Evolutionary conservation across 2,797 vertebrate species (phyloP).

Genomic region (Acanthornis magna): DNA sequence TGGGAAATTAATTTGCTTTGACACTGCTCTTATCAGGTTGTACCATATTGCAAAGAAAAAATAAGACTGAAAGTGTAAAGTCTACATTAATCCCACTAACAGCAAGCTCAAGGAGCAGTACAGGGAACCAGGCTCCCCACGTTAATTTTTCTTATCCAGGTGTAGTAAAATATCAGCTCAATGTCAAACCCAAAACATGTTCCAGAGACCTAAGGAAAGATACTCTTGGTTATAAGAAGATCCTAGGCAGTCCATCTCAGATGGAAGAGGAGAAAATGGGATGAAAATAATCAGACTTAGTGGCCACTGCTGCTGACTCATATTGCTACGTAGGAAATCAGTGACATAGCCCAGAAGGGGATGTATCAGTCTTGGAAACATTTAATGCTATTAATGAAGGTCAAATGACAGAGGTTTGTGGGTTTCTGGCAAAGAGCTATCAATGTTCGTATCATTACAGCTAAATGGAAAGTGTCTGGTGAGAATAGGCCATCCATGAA

Average conservation of each 20-base stretch:
- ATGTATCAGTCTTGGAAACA: not conserved
- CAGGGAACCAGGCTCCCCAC: not conserved
- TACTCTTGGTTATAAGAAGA: not conserved
- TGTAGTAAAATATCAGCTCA: slow-evolving; percentile 6
- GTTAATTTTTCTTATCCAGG: slow-evolving; percentile 30
- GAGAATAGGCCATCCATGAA: not conserved
- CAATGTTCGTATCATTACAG: not conserved
- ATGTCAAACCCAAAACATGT: not conserved
- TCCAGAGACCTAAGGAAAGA: slow-evolving; percentile 16
- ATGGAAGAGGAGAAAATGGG: not conserved
- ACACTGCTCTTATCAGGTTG: slow-evolving; percentile 23
- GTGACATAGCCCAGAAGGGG: not conserved
- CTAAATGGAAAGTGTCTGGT: not conserved
- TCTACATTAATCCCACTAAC: not conserved
- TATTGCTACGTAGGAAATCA: not conserved
- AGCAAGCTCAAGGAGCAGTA: not conserved
- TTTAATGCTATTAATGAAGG: not conserved
- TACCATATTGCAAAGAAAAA: slow-evolving; percentile 54
- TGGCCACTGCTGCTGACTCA: not conserved
- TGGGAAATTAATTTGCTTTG: slow-evolving; percentile 67
- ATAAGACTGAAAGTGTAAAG: slow-evolving; percentile 37
- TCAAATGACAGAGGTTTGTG: not conserved
- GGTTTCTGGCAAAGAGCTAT: not conserved
- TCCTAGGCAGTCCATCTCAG: not conserved
- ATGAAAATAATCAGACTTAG: not conserved